phyloP scores from a whole-genome alignment of 2,888 invertebrate species.

The Melanotus villosus region DNA sequence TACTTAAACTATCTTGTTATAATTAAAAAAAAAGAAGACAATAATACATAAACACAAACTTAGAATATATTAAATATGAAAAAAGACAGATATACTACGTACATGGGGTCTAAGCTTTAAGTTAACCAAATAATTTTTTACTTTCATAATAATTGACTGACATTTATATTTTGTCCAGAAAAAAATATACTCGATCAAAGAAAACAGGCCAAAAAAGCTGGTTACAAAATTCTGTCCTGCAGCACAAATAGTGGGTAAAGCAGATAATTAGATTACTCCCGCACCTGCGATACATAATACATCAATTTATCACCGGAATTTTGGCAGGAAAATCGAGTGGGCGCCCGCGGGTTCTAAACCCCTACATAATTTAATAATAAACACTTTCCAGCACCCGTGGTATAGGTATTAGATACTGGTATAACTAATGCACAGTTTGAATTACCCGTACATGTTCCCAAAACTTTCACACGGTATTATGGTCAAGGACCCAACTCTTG shows the following conservation, averaged over 20 bases:
- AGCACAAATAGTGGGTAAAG: background rate
- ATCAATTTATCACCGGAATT: constrained; percentile 19
- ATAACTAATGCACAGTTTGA: background rate
- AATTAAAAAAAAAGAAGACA: no score
- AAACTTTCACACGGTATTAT: background rate
- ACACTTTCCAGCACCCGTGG: constrained; percentile 7
- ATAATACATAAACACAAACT: no score
- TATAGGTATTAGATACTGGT: constrained; percentile 7
- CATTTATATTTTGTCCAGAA: no score
- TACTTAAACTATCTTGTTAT: no score
- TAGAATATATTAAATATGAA: no score
- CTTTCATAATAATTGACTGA: no score
- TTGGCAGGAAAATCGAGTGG: constrained; percentile 13
- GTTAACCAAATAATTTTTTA: no score
- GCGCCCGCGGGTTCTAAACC: constrained; percentile 1
- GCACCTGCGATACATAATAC: constrained; percentile 17
- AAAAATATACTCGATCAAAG: no score
- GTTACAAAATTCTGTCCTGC: no score
- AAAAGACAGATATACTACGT: no score
- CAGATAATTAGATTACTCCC: constrained; percentile 9
- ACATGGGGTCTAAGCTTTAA: no score
- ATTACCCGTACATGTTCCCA: background rate
- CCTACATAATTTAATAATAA: constrained; percentile 7
- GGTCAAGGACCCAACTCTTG: background rate
- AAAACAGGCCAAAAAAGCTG: no score